Conservation (phyloP, 2,888 invertebrate species). For the Sphaerophoria rueppellii region DNA sequence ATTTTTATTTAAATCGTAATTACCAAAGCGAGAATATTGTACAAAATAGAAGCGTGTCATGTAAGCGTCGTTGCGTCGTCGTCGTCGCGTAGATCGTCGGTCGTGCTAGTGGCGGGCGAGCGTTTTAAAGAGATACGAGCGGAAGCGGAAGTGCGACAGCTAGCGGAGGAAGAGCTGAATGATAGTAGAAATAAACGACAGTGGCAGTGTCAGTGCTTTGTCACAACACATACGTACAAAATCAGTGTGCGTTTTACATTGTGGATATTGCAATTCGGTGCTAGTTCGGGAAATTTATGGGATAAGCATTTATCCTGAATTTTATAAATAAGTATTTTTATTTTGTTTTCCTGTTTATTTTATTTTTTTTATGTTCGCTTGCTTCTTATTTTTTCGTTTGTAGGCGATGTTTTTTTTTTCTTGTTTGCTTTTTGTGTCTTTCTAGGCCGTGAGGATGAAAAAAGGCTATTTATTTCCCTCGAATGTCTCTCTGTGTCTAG, state of each 20-base stretch:
- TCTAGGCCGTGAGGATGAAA: constrained; percentile 57
- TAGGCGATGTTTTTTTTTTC: constrained; percentile 43
- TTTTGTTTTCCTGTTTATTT: constrained; percentile 36
- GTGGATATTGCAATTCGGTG: constrained; percentile 66
- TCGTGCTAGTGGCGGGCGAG: too few species aligned
- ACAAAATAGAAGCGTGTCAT: constrained; percentile 50
- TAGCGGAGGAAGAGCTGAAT: constrained; percentile 3
- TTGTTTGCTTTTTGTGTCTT: constrained; percentile 24
- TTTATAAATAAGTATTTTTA: constrained; percentile 60
- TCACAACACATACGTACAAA: constrained; percentile 55
- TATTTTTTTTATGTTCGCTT: constrained; percentile 11
- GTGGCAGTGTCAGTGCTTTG: constrained; percentile 61
- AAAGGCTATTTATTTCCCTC: constrained; percentile 66
- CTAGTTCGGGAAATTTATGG: constrained; percentile 71
- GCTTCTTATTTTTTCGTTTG: constrained; percentile 29
- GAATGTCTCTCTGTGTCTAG: constrained; percentile 38
- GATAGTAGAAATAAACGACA: constrained; percentile 49
- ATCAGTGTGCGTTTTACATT: constrained; percentile 59
- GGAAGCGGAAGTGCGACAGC: background rate
- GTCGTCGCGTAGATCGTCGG: too few species aligned
- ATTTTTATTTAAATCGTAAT: constrained; percentile 74
- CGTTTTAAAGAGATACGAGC: too few species aligned
- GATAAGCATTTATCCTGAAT: constrained; percentile 70
- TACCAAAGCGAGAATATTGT: constrained; percentile 58
- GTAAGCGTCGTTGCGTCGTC: too few species aligned